Evolutionary conservation across 2,113 vertebrate species (phyloP).

Genomic region (Coregonus clupeaformis): DNA sequence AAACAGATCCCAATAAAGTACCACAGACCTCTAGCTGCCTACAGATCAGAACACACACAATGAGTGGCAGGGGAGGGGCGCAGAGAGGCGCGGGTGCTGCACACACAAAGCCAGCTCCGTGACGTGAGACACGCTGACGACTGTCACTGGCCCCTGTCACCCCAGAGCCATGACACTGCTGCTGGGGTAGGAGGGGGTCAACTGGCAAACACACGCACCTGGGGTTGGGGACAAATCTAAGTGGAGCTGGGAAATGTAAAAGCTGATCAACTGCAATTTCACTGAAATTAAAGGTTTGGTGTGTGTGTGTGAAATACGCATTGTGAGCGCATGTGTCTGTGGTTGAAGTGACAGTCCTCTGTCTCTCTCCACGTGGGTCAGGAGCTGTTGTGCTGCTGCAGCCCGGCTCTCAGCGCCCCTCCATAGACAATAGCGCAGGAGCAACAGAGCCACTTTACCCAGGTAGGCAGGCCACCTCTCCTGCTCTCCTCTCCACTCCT

Average conservation of each 20-base stretch:
- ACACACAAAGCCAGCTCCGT: conserved; percentile 75
- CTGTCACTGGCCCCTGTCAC: conserved; percentile 77
- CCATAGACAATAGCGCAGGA: conserved; percentile 97
- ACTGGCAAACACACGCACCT: neutral
- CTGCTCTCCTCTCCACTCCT: conserved; percentile 36
- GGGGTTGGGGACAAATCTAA: neutral
- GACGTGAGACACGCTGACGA: conserved; percentile 75
- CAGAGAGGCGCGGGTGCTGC: conserved; percentile 83
- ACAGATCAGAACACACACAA: conserved; percentile 90
- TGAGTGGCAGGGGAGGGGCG: conserved; percentile 86
- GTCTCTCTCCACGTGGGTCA: conserved; percentile 54
- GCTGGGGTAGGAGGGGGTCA: conserved; percentile 9
- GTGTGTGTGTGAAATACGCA: conserved; percentile 1
- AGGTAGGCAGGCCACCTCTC: conserved; percentile 66
- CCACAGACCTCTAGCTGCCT: conserved; percentile 91
- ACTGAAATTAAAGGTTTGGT: neutral
- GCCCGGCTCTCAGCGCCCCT: conserved; percentile 86
- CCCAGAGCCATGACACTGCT: conserved; percentile 2
- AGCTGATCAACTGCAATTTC: neutral
- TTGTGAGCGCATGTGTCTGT: neutral
- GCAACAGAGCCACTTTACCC: conserved; percentile 62
- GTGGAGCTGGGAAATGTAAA: neutral
- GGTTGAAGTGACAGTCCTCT: conserved; percentile 43
- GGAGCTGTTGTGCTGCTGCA: conserved; percentile 84
- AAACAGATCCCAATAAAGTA: conserved; percentile 84